phyloP scores from a whole-genome alignment of 2,113 vertebrate species.

The Cottus gobio region DNA sequence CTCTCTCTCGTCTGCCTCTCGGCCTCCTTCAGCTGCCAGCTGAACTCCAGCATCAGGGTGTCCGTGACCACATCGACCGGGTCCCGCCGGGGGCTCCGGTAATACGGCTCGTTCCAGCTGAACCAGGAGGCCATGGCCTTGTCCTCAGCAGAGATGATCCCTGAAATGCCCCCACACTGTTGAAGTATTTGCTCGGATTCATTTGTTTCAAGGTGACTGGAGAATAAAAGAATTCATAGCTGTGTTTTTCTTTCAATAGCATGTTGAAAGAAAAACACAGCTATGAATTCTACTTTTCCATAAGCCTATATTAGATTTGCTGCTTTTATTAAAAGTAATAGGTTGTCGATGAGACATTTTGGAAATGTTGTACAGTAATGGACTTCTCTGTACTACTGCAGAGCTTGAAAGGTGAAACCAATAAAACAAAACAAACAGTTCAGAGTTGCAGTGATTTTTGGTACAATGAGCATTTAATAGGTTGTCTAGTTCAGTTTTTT shows the following conservation, averaged over 20 bases:
- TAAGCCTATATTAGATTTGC: neutral
- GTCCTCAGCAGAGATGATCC: conserved; percentile 3
- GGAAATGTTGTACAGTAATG: neutral
- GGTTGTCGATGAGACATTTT: neutral
- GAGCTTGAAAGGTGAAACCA: neutral
- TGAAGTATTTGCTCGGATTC: neutral
- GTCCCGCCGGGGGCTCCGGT: conserved; percentile 82
- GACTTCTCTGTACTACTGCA: neutral
- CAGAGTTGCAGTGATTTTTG: neutral
- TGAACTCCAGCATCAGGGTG: conserved; percentile 96
- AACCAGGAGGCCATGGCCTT: conserved; percentile 90
- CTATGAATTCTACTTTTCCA: no score
- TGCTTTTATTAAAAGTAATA: conserved; percentile 1
- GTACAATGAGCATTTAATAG: neutral
- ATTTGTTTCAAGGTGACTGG: neutral
- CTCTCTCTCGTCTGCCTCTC: conserved; percentile 90
- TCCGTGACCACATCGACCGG: conserved; percentile 92
- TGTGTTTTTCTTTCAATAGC: neutral
- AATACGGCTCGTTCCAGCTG: conserved; percentile 86
- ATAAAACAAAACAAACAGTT: neutral
- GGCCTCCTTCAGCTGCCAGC: conserved; percentile 92
- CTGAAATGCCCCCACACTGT: neutral
- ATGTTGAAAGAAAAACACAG: no score
- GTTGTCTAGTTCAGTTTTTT: neutral
- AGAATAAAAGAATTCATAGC: neutral